phyloP scores from a whole-genome alignment of 1,140 invertebrate species.

The Lepidostoma basale region DNA sequence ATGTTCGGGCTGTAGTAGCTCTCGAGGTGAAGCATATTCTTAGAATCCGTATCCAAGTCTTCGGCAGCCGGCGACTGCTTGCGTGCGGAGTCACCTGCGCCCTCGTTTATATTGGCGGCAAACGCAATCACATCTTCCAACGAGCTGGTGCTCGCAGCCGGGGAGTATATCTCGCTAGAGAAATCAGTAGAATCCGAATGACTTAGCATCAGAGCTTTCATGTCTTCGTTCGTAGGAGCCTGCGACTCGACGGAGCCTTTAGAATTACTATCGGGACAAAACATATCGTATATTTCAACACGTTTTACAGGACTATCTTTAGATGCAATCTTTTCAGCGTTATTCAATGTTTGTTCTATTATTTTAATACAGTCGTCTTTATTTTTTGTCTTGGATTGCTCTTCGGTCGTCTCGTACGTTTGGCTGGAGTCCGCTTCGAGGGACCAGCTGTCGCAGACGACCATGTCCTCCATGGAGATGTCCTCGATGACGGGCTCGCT shows the following conservation, averaged over 20 bases:
- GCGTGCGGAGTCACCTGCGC: no score
- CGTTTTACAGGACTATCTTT: no score
- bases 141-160: not conserved
- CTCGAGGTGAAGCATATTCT: constrained; percentile 3
- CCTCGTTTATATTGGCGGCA: not conserved
- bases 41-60: not conserved
- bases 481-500: constrained; percentile 50
- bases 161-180: constrained; percentile 21
- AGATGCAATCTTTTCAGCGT: no score
- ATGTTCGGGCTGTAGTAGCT: constrained; percentile 39
- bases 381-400: constrained; percentile 1
- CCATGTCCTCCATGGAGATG: constrained; percentile 54
- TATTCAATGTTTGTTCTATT: no score
- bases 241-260: not conserved
- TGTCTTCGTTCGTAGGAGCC: not conserved
- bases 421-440: constrained; percentile 51
- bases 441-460: constrained; percentile 59
- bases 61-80: not conserved
- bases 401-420: not conserved
- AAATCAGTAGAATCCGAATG: not conserved
- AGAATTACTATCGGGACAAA: not conserved
- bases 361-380: not conserved
- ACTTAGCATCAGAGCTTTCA: not conserved
- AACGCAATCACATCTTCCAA: constrained; percentile 6
- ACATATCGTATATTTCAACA: not conserved